Evolutionary conservation across 2,797 vertebrate species (phyloP).

Genomic region (Amblyopsis hoosieri): DNA sequence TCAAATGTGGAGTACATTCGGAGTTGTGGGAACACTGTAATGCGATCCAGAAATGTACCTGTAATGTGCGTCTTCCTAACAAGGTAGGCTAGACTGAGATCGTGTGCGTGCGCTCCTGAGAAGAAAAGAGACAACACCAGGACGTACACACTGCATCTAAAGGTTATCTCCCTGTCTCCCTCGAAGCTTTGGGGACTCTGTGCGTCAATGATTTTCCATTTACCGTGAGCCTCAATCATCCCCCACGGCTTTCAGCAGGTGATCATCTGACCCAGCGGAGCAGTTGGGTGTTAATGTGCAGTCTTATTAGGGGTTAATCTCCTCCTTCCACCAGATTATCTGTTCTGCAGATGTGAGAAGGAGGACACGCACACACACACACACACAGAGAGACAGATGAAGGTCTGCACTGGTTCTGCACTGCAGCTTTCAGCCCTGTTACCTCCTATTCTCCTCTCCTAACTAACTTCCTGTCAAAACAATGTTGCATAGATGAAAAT

Average conservation of each 20-base stretch:
- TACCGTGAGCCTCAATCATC: slow-evolving; percentile 14
- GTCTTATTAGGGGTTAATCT: slow-evolving; percentile 51
- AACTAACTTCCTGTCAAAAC: slow-evolving; percentile 44
- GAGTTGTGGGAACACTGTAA: slow-evolving; percentile 1
- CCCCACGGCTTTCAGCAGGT: slow-evolving; percentile 30
- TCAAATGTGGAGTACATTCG: too few species aligned
- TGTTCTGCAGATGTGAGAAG: slow-evolving; percentile 58
- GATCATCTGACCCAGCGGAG: slow-evolving; percentile 30
- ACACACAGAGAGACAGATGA: slow-evolving; percentile 23
- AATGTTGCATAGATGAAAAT: slow-evolving; percentile 36
- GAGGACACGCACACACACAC: slow-evolving; percentile 13
- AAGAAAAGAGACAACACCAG: slow-evolving; percentile 10
- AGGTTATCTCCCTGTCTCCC: slow-evolving; percentile 16
- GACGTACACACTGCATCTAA: slow-evolving; percentile 14
- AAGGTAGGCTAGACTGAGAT: slow-evolving; percentile 6
- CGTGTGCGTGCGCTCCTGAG: slow-evolving; percentile 5
- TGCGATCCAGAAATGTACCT: slow-evolving; percentile 8
- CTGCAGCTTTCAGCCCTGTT: slow-evolving; percentile 6
- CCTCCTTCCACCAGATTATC: slow-evolving; percentile 41
- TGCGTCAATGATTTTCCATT: slow-evolving; percentile 9
- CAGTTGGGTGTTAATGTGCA: slow-evolving; percentile 51
- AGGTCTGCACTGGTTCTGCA: slow-evolving; percentile 9
- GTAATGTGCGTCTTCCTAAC: too few species aligned
- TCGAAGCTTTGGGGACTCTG: slow-evolving; percentile 12
- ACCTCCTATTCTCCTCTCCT: slow-evolving; percentile 31